These are phyloP conservation scores for Chunga burmeisteri DNA, from an alignment of 2,113 vertebrate genomes.

Conservation along the genomic window DNA sequence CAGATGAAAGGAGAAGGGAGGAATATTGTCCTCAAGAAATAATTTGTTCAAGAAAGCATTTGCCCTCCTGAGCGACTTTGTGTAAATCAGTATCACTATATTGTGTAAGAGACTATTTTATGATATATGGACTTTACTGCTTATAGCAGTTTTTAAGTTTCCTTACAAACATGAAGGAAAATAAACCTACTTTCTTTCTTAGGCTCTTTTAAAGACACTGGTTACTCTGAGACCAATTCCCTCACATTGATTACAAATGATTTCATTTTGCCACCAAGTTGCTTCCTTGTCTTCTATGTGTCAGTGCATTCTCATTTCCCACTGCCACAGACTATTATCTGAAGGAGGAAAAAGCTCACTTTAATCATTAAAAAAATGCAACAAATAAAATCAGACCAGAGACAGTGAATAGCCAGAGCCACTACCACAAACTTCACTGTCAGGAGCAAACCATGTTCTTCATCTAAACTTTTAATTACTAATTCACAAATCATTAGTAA, in stretches of 20 bases:
- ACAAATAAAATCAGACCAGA: neutral
- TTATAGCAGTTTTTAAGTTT: neutral
- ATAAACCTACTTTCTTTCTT: neutral
- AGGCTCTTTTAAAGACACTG: neutral
- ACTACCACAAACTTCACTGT: neutral
- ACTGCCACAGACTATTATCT: neutral
- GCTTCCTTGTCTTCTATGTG: neutral
- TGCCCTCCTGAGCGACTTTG: neutral
- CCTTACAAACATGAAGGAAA: neutral
- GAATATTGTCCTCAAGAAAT: neutral
- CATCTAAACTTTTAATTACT: neutral
- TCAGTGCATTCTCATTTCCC: neutral
- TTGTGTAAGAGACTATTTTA: neutral
- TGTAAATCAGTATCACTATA: neutral
- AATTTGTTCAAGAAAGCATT: slow-evolving; percentile 16
- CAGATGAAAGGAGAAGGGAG: slow-evolving; percentile 6
- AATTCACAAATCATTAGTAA: neutral
- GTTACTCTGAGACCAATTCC: neutral
- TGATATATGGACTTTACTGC: neutral
- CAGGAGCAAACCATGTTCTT: neutral
- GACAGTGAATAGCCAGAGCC: neutral
- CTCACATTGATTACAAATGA: neutral
- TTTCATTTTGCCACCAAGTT: neutral
- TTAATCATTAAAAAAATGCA: neutral
- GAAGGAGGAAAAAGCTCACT: neutral